Evolutionary conservation across 2,797 vertebrate genomes (phyloP), one percentile per base, ranked within the genome.

Genomic region (Petrocephalus schoutedeni): DNA sequence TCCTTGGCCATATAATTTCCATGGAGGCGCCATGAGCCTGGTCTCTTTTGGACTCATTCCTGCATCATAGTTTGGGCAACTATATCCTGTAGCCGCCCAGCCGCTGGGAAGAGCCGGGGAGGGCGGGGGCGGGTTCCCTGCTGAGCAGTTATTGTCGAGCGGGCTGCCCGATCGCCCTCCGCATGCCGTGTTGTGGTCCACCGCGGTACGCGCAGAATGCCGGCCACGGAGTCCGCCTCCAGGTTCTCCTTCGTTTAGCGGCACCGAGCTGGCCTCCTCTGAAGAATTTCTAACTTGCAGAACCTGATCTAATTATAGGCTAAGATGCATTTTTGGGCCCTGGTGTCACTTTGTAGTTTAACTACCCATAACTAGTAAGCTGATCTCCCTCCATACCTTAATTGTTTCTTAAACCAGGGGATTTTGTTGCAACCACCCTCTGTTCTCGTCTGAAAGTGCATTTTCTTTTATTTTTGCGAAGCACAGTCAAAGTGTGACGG

Each of bases 291-390:
- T 54, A 84, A 84, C 77, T 84, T 88, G 77, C 77, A 85, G 57
- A 88, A 88, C 87, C 87, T 84, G 87, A 85, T 88, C 57, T 88
- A 84, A 88, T 88, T 88, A 88, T 57, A 84, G 80, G 87, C 87
- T 45, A 6, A 88, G 57, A 49, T 88, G 21, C 87, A 51, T 88
- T 56, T 6, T 53, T 58, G 57, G 58, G 23, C 49, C 21, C 4
- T 84, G 80, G 45, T 82, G 58, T 85, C 87, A 67, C 57, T 6
- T 57, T 61, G 80, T 51, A 53, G 57, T 88, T 64, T 85, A 88
- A 82, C 91, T 90, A 89, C 89, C 87, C 67, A 90, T 92, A 91
- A 92, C 91, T 91, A 91, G 91, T 90, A 92, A 92, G 89, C 90
- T 90, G 87, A 89, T 91, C 91, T 92, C 90, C 90, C 91, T 92